Conservation (phyloP, 92 coral and sea anemone species). For the Muricea muricata region DNA sequence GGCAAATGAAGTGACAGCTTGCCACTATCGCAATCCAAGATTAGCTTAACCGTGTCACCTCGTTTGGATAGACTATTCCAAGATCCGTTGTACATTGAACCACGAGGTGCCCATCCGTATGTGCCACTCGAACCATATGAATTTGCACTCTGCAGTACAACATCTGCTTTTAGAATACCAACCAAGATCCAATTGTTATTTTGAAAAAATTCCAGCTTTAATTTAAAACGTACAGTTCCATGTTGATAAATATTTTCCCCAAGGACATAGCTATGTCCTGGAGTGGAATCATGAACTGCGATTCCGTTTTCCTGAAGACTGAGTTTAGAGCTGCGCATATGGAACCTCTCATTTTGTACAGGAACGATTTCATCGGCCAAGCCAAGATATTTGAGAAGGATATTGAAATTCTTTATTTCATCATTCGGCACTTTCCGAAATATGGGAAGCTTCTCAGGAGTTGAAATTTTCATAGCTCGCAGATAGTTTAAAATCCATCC, state of each 20-base stretch:
- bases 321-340: not conserved
- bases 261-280: not conserved
- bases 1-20: not conserved
- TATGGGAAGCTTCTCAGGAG: not conserved
- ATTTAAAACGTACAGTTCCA: not conserved
- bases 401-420: no score
- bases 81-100: not conserved
- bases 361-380: no score
- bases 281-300: not conserved
- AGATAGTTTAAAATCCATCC: not conserved
- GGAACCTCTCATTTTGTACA: no score
- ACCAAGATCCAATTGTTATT: not conserved
- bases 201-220: not conserved
- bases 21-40: not conserved
- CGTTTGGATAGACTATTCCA: not conserved
- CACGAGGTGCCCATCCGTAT: not conserved
- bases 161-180: not conserved
- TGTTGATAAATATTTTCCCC: not conserved
- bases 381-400: no score
- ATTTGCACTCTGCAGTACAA: not conserved
- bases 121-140: not conserved
- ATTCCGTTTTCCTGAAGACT: not conserved
- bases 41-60: not conserved
- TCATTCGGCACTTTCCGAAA: no score
- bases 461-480: not conserved